Evolutionary conservation across 2,888 invertebrate species (phyloP), one percentile per base, ranked within the genome.

Genomic region (Synanthedon andrenaeformis): DNA sequence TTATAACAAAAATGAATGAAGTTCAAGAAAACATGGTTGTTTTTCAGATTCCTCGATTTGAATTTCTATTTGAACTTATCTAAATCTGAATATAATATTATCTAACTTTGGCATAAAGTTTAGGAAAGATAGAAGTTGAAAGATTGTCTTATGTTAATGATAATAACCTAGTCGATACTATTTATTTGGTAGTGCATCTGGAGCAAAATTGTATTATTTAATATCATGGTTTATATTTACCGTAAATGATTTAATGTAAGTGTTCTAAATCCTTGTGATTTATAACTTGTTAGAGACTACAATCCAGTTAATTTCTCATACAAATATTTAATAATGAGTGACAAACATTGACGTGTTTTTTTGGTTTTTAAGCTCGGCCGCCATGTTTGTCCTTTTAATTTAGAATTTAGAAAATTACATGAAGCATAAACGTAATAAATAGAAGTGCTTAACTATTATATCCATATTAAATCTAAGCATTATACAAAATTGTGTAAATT

Each of bases 331-430:
- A 67, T 12, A 73, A 74, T 70, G 64, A 69, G 69, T 72, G 65
- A 68, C 66, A 70, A 76, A 76, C 66, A 70, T 76, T 79, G 78
- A 82, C 77, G 87, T 87, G 88, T 74, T 79, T 79, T 51, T 76
- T 79, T 72, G 70, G 71, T 52, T 74, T 82, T 79, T 69, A 68
- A 73, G 74, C 70, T 76, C 74, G 83, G 78, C 86, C 79, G 88
- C 88, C 88, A 88, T 88, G 81, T 88, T 88, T 87, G 83, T 80
- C 82, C 76, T 79, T 82, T 74, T 76, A 75, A 71, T 75, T 73
- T 74, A 74, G 52, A 62, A 55, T 54, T 57, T 55, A 56, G 55
- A 50, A 61, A 57, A 14, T 45, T 28, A 4, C 5, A 49, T 17
- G 49, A 8, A 49, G 14, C 10, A 17, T 49, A 17, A 8, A 12